These are phyloP conservation scores for Eptatretus atami DNA, from an alignment of 2,797 vertebrate genomes.

Conservation along the genomic window DNA sequence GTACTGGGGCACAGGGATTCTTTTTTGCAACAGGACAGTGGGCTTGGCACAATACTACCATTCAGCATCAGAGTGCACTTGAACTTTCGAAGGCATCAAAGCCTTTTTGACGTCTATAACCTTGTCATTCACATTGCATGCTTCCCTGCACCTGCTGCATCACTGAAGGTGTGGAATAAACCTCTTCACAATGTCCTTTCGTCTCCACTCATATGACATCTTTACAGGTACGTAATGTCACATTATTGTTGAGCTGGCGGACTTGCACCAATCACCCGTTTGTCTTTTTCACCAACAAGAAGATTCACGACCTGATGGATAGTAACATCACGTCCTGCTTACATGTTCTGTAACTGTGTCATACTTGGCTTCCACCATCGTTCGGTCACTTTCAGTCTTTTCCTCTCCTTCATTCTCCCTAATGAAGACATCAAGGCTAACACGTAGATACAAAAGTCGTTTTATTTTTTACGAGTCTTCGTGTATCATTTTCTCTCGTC, in stretches of 20 bases:
- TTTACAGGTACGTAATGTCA: slow-evolving; percentile 39
- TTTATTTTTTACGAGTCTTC: too few relatives aligned
- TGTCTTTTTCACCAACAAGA: slow-evolving; percentile 38
- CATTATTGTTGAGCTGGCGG: slow-evolving; percentile 22
- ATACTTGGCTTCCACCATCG: slow-evolving; percentile 21
- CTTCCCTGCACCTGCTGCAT: background rate
- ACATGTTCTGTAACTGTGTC: slow-evolving; percentile 27
- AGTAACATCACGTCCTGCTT: slow-evolving; percentile 30
- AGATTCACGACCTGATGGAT: slow-evolving; percentile 46
- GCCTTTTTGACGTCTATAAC: background rate
- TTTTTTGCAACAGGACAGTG: too few relatives aligned
- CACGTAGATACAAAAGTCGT: too few relatives aligned
- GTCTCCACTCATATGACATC: slow-evolving; percentile 24
- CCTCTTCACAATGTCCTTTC: too few relatives aligned
- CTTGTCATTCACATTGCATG: background rate
- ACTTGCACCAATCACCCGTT: slow-evolving; percentile 66
- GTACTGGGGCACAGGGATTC: too few relatives aligned
- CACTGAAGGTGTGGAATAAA: too few relatives aligned
- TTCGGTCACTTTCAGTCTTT: background rate
- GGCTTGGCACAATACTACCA: too few relatives aligned
- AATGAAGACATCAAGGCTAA: too few relatives aligned
- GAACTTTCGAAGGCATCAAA: background rate
- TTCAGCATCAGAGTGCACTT: too few relatives aligned
- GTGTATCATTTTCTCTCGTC: too few relatives aligned
- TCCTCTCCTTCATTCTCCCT: too few relatives aligned